Evolutionary conservation across 2,113 vertebrate genomes (phyloP).

Genomic region (Hystrix cristata): DNA sequence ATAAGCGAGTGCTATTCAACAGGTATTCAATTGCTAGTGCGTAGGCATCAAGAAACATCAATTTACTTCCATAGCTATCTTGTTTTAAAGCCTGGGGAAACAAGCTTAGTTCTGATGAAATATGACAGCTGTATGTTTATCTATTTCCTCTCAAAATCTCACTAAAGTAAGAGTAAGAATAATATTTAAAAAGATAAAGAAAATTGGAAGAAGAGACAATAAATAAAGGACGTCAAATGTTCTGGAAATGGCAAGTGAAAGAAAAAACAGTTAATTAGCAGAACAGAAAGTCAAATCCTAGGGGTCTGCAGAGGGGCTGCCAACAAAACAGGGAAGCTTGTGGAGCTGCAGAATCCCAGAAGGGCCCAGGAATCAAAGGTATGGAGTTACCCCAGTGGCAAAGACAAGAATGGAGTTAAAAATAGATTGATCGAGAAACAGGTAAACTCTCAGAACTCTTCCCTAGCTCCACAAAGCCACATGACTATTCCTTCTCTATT

Average conservation of each 20-base stretch:
- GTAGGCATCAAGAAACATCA: background rate
- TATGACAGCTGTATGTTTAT: background rate
- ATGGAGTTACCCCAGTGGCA: background rate
- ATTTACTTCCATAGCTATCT: background rate
- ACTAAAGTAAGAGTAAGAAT: background rate
- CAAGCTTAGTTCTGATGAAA: slow-evolving; percentile 19
- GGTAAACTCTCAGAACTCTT: background rate
- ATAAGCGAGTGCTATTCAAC: background rate
- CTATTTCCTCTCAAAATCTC: slow-evolving; percentile 48
- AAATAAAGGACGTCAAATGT: background rate
- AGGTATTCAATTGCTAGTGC: background rate
- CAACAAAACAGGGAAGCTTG: background rate
- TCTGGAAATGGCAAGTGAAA: background rate
- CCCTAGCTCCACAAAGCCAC: background rate
- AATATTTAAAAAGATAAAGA: slow-evolving; percentile 23
- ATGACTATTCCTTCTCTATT: background rate
- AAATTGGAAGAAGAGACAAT: background rate
- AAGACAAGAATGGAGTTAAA: background rate
- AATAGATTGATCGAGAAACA: background rate
- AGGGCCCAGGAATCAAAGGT: background rate
- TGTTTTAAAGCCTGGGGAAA: background rate
- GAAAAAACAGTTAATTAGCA: background rate
- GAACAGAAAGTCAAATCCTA: background rate
- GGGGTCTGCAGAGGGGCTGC: background rate
- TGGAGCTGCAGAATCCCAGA: background rate